Evolutionary conservation across 2,888 invertebrate genomes (phyloP).

Genomic region (Operophtera brumata): DNA sequence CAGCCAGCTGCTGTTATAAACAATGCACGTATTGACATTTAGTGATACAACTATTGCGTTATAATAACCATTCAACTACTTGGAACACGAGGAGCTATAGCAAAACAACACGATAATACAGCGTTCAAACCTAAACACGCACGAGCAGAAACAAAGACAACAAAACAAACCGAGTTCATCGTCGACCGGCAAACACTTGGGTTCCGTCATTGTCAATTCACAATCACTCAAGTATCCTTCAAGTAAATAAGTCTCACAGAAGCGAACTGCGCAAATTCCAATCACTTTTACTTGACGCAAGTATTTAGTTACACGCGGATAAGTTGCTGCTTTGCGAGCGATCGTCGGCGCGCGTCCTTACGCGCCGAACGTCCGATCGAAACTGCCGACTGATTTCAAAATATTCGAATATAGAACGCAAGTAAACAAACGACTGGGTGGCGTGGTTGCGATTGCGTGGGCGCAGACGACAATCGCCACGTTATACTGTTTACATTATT

Average conservation of each 20-base stretch:
- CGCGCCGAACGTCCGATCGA: conserved; percentile 47
- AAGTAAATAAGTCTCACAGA: conserved; percentile 21
- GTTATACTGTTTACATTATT: conserved; percentile 24
- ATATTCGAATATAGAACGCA: conserved; percentile 54
- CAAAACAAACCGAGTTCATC: conserved; percentile 51
- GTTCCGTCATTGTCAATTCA: conserved; percentile 47
- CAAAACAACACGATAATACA: neutral
- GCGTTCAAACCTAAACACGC: neutral
- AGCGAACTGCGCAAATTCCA: conserved; percentile 31
- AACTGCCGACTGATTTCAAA: conserved; percentile 42
- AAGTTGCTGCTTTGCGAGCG: conserved; percentile 13
- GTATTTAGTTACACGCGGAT: conserved; percentile 24
- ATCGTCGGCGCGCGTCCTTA: conserved; percentile 43
- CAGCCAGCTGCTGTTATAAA: neutral
- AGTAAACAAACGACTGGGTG: conserved; percentile 43
- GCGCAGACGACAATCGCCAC: conserved; percentile 33
- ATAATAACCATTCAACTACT: neutral
- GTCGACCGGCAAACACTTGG: conserved; percentile 43
- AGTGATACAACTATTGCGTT: neutral
- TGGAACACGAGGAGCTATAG: neutral
- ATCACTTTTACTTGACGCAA: conserved; percentile 23
- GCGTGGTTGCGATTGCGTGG: conserved; percentile 36
- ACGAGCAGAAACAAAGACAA: conserved; percentile 16
- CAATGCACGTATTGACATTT: neutral
- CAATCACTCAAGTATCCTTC: conserved; percentile 29